A percentile compares a stretch with the other conserved stretches of the same genome.
phyloP scores from a whole-genome alignment of 37 sponge, comb jelly and placozoan species.

The Lycopodina hypogea region DNA sequence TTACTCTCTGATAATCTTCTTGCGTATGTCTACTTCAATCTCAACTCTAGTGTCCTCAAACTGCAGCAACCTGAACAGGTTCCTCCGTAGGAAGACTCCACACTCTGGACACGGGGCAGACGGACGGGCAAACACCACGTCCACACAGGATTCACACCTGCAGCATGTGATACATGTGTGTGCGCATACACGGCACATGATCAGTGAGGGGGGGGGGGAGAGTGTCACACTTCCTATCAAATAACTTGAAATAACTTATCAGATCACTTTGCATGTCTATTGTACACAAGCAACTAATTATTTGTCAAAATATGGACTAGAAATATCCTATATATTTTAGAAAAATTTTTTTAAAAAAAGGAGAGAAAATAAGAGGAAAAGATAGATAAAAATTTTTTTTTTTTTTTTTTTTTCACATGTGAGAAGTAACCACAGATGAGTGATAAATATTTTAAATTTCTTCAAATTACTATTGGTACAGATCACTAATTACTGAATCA shows the following conservation, averaged over 20 bases:
- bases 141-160: slow-evolving; percentile 93
- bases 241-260: neutral
- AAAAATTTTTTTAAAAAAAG: too few species aligned
- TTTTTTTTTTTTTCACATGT: too few species aligned
- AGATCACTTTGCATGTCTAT: neutral
- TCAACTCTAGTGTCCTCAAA: slow-evolving; percentile 91
- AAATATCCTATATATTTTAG: too few species aligned
- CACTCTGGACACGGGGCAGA: slow-evolving; percentile 93
- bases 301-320: too few species aligned
- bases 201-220: neutral
- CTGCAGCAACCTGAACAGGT: slow-evolving; percentile 74
- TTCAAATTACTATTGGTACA: too few species aligned
- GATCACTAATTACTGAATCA: too few species aligned
- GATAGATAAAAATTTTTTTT: too few species aligned
- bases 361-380: too few species aligned
- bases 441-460: too few species aligned
- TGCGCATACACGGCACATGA: neutral
- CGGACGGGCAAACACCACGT: slow-evolving; percentile 83
- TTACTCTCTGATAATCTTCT: slow-evolving; percentile 89
- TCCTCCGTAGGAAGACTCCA: slow-evolving; percentile 71
- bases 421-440: too few species aligned
- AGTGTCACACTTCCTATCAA: neutral
- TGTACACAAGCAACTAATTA: neutral
- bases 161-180: too few species aligned
- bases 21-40: slow-evolving; percentile 93